Conservation (phyloP, 2,113 vertebrate species). For the Solea solea region DNA sequence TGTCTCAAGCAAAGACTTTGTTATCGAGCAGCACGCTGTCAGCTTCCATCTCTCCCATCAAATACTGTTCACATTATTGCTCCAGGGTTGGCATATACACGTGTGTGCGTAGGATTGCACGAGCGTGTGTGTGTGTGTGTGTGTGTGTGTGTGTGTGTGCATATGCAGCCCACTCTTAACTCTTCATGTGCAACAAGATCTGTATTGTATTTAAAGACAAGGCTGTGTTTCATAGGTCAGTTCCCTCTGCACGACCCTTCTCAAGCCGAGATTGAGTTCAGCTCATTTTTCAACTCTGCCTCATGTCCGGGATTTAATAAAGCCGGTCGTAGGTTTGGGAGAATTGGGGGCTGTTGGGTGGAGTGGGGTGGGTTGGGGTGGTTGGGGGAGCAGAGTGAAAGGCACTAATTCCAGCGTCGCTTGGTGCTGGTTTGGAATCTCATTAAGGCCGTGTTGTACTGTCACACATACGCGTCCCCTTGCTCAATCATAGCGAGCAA, state of each 20-base stretch:
- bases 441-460: slow-evolving; percentile 78
- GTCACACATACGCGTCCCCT: slow-evolving; percentile 69
- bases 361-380: slow-evolving; percentile 11
- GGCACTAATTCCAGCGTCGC: slow-evolving; percentile 70
- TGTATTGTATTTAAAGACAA: slow-evolving; percentile 57
- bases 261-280: slow-evolving; percentile 65
- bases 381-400: slow-evolving; percentile 24
- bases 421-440: slow-evolving; percentile 65
- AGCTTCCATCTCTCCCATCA: slow-evolving; percentile 37
- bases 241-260: slow-evolving; percentile 53
- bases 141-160: slow-evolving; percentile 10
- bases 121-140: slow-evolving; percentile 5
- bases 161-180: slow-evolving; percentile 12
- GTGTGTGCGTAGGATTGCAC: slow-evolving; percentile 26
- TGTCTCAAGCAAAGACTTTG: slow-evolving; percentile 24
- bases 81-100: slow-evolving; percentile 31
- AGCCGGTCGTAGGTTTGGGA: slow-evolving; percentile 60
- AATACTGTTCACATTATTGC: slow-evolving; percentile 53
- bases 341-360: slow-evolving; percentile 56
- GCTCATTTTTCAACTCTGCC: slow-evolving; percentile 75
- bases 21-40: slow-evolving; percentile 33
- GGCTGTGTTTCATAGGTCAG: slow-evolving; percentile 64
- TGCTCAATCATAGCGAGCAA: slow-evolving; percentile 74
- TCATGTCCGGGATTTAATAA: slow-evolving; percentile 78
- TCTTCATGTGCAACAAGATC: slow-evolving; percentile 45